Conservation (phyloP, 2,888 invertebrate species). For the Brachyptera putata region DNA sequence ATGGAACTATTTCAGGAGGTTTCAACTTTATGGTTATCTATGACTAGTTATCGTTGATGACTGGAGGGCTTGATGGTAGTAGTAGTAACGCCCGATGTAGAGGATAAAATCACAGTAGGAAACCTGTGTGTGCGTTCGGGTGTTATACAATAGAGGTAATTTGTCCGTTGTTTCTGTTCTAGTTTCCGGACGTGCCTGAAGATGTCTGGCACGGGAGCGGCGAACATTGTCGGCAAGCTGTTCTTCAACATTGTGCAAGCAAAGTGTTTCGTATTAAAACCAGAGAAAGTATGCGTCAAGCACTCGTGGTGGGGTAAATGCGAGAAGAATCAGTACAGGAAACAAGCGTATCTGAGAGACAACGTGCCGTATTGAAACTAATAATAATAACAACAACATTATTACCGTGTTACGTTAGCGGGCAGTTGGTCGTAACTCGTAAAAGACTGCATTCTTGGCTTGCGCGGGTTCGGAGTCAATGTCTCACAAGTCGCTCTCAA, state of each 20-base stretch:
- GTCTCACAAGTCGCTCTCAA: neutral
- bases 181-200: conserved; percentile 92
- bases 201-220: conserved; percentile 77
- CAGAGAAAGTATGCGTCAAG: conserved; percentile 69
- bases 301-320: conserved; percentile 83
- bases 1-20: no score
- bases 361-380: conserved; percentile 61
- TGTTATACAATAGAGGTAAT: no score
- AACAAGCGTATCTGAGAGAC: conserved; percentile 69
- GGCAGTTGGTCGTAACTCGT: no score
- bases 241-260: conserved; percentile 96
- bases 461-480: neutral
- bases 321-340: conserved; percentile 58
- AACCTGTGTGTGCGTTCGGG: no score
- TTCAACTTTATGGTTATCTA: no score
- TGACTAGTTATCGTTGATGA: no score
- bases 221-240: conserved; percentile 84
- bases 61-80: no score
- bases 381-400: no score
- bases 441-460: neutral
- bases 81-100: no score
- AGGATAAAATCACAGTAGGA: no score
- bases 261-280: conserved; percentile 84
- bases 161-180: conserved; percentile 41
- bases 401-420: no score